Conservation (phyloP, 2,797 vertebrate species). For the Peromyscus attwateri region DNA sequence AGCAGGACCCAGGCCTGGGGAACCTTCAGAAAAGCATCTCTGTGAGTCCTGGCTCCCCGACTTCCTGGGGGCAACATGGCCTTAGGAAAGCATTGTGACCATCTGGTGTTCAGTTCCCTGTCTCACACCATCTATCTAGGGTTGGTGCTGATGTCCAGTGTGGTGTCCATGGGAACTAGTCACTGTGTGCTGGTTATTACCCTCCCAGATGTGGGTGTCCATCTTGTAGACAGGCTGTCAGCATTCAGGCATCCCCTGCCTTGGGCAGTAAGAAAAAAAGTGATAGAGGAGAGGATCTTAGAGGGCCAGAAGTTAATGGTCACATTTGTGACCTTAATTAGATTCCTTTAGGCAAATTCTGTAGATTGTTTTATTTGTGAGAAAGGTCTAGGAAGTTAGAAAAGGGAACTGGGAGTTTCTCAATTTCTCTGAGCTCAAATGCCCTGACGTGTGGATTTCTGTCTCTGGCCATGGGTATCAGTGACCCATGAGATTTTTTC, state of each 20-base stretch:
- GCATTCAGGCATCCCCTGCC: not conserved
- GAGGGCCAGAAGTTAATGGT: not conserved
- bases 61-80: not conserved
- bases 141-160: not conserved
- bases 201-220: not conserved
- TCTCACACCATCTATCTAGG: not conserved
- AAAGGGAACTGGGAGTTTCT: not conserved
- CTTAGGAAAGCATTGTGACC: not conserved
- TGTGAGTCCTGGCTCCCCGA: not conserved
- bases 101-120: not conserved
- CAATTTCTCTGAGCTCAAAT: not conserved
- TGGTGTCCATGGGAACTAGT: not conserved
- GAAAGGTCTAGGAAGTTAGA: not conserved
- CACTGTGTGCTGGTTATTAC: not conserved
- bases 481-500: not conserved
- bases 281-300: not conserved
- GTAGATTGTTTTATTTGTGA: not conserved
- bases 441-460: not conserved
- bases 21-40: not conserved
- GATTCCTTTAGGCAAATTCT: not conserved
- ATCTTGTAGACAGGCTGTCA: not conserved
- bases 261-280: not conserved
- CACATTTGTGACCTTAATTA: not conserved
- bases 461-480: not conserved
- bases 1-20: not conserved